Base-by-base conservation (phyloP, 1,140 invertebrate genomes). In the Neodiprion pinetum region DNA sequence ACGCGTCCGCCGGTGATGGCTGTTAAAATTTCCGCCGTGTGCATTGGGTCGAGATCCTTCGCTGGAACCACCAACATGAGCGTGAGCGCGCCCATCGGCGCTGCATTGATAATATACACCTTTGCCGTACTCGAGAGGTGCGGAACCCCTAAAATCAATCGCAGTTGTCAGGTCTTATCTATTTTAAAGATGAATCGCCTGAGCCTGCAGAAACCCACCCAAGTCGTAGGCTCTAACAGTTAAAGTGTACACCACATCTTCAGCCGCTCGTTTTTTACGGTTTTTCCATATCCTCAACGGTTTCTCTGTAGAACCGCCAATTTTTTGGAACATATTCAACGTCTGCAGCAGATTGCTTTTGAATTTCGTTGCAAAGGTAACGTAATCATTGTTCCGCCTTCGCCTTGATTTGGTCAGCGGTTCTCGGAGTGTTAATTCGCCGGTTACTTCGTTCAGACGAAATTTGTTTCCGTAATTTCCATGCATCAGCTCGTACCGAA, bases 401-500 rank as follows among this genome's bases (percentile, higher is more conserved):
- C 74, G 76, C 71, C 80, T 80, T 1, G 87, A 85, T 80, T 88
- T 88, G 76, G 89, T 90, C 74, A 91, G 83, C 17, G 89, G 82
- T 80, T 90, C 88, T 53, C 89, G 77, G 70, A 92, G 80, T 17
- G 84, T 88, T 70, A 92, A 79, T 85, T 92, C 92, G 84, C 96
- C 96, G 75, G 94, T 94, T 65, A 92, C 89, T 82, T 93, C 92
- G 83, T 96, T 91, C 53, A 98, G 90, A 40, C 90, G 83, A 87
- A 97, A 97, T 84, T 94, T 94, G 77, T 94, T 93, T 75, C 93
- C 93, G 81, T 92, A 93, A 84, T 95, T 95, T 14, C 94, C 94
- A 74, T 93, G 91, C 77, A 96, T 91, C 65, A 97, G 90, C 89
- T 96, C 95, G 86, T 97, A 97, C 80, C 93, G 91, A 12, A 97